phyloP scores from a whole-genome alignment of 2,797 vertebrate genomes.

The Lepilemur ruficaudatus region DNA sequence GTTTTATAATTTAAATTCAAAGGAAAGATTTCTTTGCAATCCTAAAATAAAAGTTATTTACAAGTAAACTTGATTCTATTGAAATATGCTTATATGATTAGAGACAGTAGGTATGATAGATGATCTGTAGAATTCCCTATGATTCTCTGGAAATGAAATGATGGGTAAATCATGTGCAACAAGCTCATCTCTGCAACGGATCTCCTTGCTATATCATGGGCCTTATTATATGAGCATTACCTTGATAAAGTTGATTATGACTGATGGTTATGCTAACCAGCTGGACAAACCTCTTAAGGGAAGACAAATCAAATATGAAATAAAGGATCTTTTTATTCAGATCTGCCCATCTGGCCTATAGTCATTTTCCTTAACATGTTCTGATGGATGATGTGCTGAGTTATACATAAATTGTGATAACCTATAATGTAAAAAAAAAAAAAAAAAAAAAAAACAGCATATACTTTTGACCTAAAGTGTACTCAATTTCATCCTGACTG shows the following conservation, averaged over 20 bases:
- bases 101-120: not conserved
- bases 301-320: not conserved
- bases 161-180: not conserved
- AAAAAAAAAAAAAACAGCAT: too few species aligned
- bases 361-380: constrained; percentile 28
- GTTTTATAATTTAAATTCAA: constrained; percentile 15
- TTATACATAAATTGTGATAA: not conserved
- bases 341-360: not conserved
- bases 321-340: constrained; percentile 41
- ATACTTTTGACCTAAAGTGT: not conserved
- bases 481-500: not conserved
- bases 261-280: not conserved
- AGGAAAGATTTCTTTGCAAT: not conserved
- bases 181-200: not conserved
- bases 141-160: constrained; percentile 27
- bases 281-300: not conserved
- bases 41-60: constrained; percentile 40
- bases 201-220: not conserved
- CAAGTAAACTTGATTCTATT: not conserved
- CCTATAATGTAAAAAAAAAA: not conserved
- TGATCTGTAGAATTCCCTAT: not conserved
- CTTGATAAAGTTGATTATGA: constrained; percentile 46
- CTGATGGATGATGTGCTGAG: not conserved
- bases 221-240: constrained; percentile 13
- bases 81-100: not conserved